Base-by-base conservation (phyloP, 2,888 invertebrate genomes). In the Brachypalpus laphriformis region DNA sequence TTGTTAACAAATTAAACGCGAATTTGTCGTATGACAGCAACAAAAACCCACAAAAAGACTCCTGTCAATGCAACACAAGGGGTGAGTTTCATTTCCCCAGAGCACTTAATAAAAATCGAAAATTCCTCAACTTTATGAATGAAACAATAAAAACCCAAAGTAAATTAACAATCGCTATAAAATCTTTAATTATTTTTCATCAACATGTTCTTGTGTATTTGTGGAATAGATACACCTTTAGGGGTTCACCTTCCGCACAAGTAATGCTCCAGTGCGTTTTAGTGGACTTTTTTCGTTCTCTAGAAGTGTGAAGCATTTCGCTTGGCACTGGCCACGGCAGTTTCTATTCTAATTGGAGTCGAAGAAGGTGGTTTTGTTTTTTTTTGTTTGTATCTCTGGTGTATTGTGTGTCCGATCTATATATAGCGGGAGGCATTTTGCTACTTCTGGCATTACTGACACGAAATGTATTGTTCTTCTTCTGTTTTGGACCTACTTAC, bases 301-400 rank as follows among this genome's bases (percentile, higher is more conserved):
- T 37, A 37, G 65, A 65, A 22, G 11, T 37, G 31, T 61, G 45
- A 45, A 49, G 20, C 45, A 49, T 71, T 70, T 47, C 20, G 59
- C 37, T 57, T 18, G 57, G 42, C 37, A 16, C 18, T 40, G 45
- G 71, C 34, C 63, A 75, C 68, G 40, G 56, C 70, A 82, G 81
- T 82, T 74, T 70, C 63, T 70, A 70, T 80, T 80, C 74, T 70
- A 57, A 80, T 80, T 70, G 83, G 63, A 83, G 78, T 83, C 78
- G 47, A 70, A 54, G 74, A 70, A 80, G 83, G 83, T 83, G 83
- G 78, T 82, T 81, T 34, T 31, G n/a, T 31, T 68, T 22, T 56
- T 37, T 63, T 57, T 18, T 49, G 63, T 18, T 68, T 56, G 34
- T 42, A 66, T 80, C 80, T 74, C 74, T 56, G 22, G 42, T 72